phyloP scores from a whole-genome alignment of 2,888 invertebrate species.

The Leucophora obtusa region DNA sequence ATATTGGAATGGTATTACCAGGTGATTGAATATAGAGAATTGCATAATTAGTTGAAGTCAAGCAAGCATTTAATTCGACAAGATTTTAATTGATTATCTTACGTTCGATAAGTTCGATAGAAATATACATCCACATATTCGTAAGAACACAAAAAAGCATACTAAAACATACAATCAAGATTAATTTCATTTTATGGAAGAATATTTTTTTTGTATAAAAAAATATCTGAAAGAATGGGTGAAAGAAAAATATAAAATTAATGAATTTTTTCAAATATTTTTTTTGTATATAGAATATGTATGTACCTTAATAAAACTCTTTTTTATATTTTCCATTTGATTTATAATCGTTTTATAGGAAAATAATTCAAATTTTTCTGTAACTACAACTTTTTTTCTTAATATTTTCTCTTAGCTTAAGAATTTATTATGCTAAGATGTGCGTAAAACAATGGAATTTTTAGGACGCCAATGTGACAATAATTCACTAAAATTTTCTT shows the following conservation, averaged over 20 bases:
- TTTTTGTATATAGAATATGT: background rate
- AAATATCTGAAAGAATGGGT: constrained; percentile 4
- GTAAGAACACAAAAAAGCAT: background rate
- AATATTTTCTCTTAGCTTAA: constrained; percentile 21
- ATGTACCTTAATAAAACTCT: constrained; percentile 2
- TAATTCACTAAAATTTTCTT: constrained; percentile 57
- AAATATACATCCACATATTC: background rate
- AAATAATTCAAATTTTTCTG: constrained; percentile 44
- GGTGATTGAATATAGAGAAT: constrained; percentile 48
- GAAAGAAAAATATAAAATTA: constrained; percentile 16
- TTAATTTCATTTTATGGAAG: constrained; percentile 35
- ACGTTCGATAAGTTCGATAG: background rate
- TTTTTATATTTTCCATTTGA: constrained; percentile 13
- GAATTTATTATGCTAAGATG: constrained; percentile 55
- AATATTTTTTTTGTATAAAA: background rate
- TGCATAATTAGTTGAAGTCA: constrained; percentile 71
- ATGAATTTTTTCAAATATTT: constrained; percentile 2
- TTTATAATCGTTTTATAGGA: constrained; percentile 35
- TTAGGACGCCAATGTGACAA: constrained; percentile 60
- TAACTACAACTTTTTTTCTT: constrained; percentile 2
- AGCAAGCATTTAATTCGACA: constrained; percentile 68
- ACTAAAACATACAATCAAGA: background rate
- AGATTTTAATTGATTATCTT: constrained; percentile 58
- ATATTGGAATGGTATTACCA: constrained; percentile 17
- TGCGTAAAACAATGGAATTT: constrained; percentile 49